Percentiles rank a stretch among this genome's conserved stretches.
These are phyloP conservation scores for Phaedon cochleariae DNA, from an alignment of 2,888 invertebrate species.

Conservation along the genomic window DNA sequence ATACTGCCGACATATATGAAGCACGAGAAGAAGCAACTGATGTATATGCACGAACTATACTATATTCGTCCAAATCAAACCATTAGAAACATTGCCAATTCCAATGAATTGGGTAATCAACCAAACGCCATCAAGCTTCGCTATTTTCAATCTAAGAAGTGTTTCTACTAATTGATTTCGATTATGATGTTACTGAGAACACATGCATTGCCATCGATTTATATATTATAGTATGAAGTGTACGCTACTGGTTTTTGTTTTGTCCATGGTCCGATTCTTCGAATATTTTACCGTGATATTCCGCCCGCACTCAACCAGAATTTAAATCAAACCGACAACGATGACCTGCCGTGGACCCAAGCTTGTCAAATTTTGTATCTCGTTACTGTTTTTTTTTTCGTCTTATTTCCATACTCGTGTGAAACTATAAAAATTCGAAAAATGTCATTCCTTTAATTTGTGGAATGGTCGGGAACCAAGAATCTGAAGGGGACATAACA, in stretches of 20 bases:
- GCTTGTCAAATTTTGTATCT: slow-evolving; percentile 43
- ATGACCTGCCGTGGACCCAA: slow-evolving; percentile 35
- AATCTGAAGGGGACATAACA: slow-evolving; percentile 24
- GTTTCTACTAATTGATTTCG: too few relatives aligned
- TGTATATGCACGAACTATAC: too few relatives aligned
- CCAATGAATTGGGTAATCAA: too few relatives aligned
- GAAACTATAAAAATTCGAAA: slow-evolving; percentile 43
- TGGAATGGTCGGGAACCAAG: slow-evolving; percentile 35
- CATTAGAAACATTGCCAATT: too few relatives aligned
- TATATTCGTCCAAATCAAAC: too few relatives aligned
- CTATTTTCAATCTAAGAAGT: too few relatives aligned
- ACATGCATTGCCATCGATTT: too few relatives aligned
- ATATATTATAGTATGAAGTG: slow-evolving; percentile 11
- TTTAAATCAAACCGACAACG: slow-evolving; percentile 52
- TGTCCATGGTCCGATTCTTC: slow-evolving; percentile 40
- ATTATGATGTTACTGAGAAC: too few relatives aligned
- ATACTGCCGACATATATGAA: too few relatives aligned
- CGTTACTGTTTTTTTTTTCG: slow-evolving; percentile 22
- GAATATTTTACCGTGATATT: slow-evolving; percentile 46
- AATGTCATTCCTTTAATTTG: slow-evolving; percentile 41
- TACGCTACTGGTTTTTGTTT: slow-evolving; percentile 30
- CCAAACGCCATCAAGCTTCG: too few relatives aligned
- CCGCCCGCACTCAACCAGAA: slow-evolving; percentile 54
- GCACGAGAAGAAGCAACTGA: too few relatives aligned
- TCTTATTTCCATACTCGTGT: slow-evolving; percentile 43